These are phyloP conservation scores for Leptopilina myrica DNA, from an alignment of 2,888 invertebrate genomes.

Conservation along the genomic window DNA sequence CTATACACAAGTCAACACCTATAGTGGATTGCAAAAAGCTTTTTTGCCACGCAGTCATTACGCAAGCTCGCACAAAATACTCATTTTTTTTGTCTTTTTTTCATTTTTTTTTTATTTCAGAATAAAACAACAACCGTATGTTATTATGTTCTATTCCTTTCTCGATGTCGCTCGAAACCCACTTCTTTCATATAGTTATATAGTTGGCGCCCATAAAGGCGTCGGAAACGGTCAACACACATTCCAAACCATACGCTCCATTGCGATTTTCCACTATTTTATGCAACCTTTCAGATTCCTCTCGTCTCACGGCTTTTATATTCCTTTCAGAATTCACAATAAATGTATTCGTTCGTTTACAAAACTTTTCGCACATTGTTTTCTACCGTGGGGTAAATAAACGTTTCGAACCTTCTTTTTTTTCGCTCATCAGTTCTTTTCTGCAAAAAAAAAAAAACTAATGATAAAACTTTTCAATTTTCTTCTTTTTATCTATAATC, in stretches of 20 bases:
- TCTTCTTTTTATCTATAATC: too few relatives aligned
- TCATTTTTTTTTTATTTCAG: not conserved
- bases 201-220: slow-evolving; percentile 29
- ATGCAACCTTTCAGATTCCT: not conserved
- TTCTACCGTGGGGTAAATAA: too few relatives aligned
- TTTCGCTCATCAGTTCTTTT: too few relatives aligned
- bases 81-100: too few relatives aligned
- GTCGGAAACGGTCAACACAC: slow-evolving; percentile 8
- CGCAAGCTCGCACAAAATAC: slow-evolving; percentile 1
- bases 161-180: slow-evolving; percentile 22
- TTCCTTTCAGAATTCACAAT: not conserved
- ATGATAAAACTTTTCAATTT: too few relatives aligned
- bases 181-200: slow-evolving; percentile 1
- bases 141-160: slow-evolving; percentile 25
- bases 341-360: not conserved
- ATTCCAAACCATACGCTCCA: not conserved
- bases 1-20: too few relatives aligned
- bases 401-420: too few relatives aligned
- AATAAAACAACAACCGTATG: not conserved
- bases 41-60: slow-evolving; percentile 47
- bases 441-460: too few relatives aligned
- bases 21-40: slow-evolving; percentile 47
- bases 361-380: too few relatives aligned
- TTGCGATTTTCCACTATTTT: not conserved
- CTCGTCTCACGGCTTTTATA: not conserved